Base-by-base conservation (phyloP, 2,113 vertebrate genomes). In the Psilopogon haemacephalus region DNA sequence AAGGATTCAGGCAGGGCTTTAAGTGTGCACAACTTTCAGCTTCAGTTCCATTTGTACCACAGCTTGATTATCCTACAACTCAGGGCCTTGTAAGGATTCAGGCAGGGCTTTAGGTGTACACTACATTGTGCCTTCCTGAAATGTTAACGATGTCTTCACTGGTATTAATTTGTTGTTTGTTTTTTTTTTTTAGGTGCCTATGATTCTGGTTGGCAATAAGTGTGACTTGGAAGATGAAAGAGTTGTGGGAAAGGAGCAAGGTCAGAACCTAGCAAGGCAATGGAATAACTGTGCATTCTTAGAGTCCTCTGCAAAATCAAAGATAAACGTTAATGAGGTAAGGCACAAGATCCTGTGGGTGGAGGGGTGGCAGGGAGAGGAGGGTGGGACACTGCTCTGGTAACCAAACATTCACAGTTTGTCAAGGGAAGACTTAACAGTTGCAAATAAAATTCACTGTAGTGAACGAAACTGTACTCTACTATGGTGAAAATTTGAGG, bases 271-370 rank as follows among this genome's bases (percentile, higher is more conserved):
- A 96, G 99, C 99, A 88, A 98, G 99, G 90, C 99, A 99, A 81
- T 99, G 99, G 99, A 99, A 98, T 98, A 98, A 98, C 97, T 99
- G 99, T 97, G 99, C 99, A 64, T 99, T 99, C 97, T 98, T 99
- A 97, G 99, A 99, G 96, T 99, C 99, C 79, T 99, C 99, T 84
- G 99, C 99, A 96, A 99, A 99, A 97, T 99, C 99, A 97, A 99
- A 99, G 98, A 99, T 99, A 98, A 99, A 99, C 93, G 99, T 99
- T 98, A 99, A 99, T 3, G 99, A 99, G 99, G 99, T 99, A 98
- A 96, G 96, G 19, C 55, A 28, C 4, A 12, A n/a, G 63, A 58
- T 50, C 13, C 40, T 77, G 0, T 35, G 27, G 6, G 18, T 30
- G 15, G 15, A 54, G 27, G 46, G 37, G 7, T 59, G 35, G 67